Evolutionary conservation across 2,888 invertebrate species (phyloP), one percentile per base, ranked within the genome.

Genomic region (Caenorhabditis auriculariae): DNA sequence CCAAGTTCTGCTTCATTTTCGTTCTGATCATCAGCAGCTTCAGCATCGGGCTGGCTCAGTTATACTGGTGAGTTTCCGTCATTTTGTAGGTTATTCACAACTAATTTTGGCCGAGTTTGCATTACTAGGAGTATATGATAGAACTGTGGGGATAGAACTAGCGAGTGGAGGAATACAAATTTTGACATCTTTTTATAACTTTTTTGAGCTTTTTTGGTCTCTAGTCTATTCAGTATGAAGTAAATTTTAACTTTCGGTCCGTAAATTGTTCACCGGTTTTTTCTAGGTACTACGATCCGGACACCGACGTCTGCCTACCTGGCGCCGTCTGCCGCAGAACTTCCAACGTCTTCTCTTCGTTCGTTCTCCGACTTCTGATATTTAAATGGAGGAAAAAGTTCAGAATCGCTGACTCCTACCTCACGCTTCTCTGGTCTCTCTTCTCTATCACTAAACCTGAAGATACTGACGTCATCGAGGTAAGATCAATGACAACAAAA

Each of bases 1-100:
- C 84, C 58, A 86, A 86, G 74, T 85, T 85, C 71, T 80, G 84
- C 66, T 83, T 85, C 75, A 85, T 85, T 51, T 85, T 85, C 67
- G 83, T 84, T 65, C 80, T 85, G 23, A 84, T 85, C 48, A 78
- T 85, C 54, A 83, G 83, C n/a, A 83, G 83, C 4, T 85, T 85
- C 70, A 84, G 84, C 4, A 85, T 85, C 64, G 85, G 85, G 9
- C 73, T 85, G 47, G 84, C 84, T 65, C 85, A 85, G 69, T 77
- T 85, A 9, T 85, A 81, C 52, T 76, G 84, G 79, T 67, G 46
- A 26, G 41, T 41, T 7, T 2, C 12, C 12, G 4, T 1, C 12
- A 19, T 27, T 24, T 17, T 48, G 23, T 23, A n/a, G n/a, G n/a
- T n/a, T n/a, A n/a, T n/a, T n/a, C n/a, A n/a, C n/a, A n/a, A n/a